These are phyloP conservation scores for Philotrypesis tridentata DNA, from an alignment of 1,140 invertebrate genomes.

Conservation along the genomic window DNA sequence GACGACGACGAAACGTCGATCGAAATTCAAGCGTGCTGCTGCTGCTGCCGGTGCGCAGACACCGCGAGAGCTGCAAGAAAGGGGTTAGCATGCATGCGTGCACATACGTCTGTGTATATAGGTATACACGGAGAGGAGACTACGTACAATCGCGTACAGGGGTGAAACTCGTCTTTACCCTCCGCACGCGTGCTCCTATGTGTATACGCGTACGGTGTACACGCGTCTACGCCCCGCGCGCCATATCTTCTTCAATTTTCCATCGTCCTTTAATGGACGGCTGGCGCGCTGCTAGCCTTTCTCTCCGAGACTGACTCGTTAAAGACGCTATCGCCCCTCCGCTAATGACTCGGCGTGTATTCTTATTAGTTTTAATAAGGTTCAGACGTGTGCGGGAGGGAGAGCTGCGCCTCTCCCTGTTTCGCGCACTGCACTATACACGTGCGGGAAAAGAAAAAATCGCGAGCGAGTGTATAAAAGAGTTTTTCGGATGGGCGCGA, in stretches of 20 bases:
- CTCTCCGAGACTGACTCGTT: not conserved
- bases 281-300: not conserved
- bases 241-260: constrained; percentile 43
- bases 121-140: too few species aligned
- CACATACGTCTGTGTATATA: not conserved
- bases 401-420: not conserved
- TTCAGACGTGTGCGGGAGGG: not conserved
- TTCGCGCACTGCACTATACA: too few species aligned
- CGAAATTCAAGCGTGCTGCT: constrained; percentile 24
- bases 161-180: not conserved
- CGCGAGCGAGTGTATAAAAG: too few species aligned
- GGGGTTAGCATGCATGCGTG: constrained; percentile 6
- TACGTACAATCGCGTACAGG: too few species aligned
- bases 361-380: constrained; percentile 38
- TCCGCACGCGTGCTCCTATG: not conserved
- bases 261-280: constrained; percentile 22
- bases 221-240: not conserved
- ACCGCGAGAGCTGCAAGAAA: not conserved
- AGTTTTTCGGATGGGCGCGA: too few species aligned
- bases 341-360: constrained; percentile 27
- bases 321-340: constrained; percentile 5
- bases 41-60: constrained; percentile 8
- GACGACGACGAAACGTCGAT: constrained; percentile 1
- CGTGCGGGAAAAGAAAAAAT: too few species aligned
- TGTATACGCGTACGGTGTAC: too few species aligned